Conservation (phyloP, 1,140 invertebrate genomes). For the Brachionus manjavacas region DNA sequence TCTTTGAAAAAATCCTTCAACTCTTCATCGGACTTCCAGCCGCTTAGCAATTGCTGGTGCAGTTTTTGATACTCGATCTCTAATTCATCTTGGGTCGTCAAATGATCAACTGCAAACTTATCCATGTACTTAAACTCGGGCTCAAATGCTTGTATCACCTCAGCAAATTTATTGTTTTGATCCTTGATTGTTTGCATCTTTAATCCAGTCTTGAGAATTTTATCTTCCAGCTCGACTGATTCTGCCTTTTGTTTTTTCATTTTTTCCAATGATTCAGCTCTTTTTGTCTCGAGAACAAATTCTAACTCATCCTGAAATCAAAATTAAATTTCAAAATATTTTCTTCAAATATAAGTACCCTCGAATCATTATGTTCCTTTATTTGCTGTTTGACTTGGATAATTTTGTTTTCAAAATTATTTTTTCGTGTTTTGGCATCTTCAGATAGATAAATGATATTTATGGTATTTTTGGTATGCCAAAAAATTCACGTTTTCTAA, state of each 20-base stretch:
- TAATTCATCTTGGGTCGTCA: background rate
- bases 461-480: too few relatives aligned
- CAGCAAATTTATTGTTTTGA: constrained; percentile 3
- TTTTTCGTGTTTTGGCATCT: background rate
- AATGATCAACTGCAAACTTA: background rate
- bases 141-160: background rate
- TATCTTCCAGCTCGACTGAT: background rate
- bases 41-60: background rate
- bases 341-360: background rate
- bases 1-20: background rate
- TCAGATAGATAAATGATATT: background rate
- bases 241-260: background rate
- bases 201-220: background rate
- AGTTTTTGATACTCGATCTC: background rate
- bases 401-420: background rate
- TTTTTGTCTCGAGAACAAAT: background rate
- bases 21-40: constrained; percentile 3
- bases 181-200: constrained; percentile 18
- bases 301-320: background rate
- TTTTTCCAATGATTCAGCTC: background rate
- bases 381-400: background rate
- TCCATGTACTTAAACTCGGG: constrained; percentile 3
- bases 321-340: background rate
- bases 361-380: constrained; percentile 1
- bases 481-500: too few relatives aligned